Conservation (phyloP, 2,888 invertebrate species). For the Parasteatoda lunata region DNA sequence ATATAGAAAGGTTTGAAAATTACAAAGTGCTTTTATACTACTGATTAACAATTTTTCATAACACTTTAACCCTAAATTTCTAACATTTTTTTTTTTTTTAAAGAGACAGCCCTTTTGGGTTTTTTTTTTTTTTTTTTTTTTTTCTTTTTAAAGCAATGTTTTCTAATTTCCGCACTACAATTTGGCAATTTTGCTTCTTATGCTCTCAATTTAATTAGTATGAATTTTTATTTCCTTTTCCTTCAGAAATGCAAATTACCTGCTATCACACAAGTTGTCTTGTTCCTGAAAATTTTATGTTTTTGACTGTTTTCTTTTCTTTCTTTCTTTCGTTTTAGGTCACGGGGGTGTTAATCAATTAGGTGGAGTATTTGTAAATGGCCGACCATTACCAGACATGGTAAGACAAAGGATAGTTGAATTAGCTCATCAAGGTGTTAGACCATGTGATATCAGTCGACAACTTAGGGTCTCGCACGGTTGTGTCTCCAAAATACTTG, state of each 20-base stretch:
- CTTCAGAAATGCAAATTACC: background rate
- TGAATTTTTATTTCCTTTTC: background rate
- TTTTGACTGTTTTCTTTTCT: background rate
- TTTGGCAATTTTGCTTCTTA: too few species aligned
- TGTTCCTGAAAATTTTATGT: background rate
- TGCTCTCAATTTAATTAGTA: too few species aligned
- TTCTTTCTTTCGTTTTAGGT: slow-evolving; percentile 73
- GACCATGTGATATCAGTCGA: slow-evolving; percentile 79
- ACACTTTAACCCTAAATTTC: too few species aligned
- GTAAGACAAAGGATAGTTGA: slow-evolving; percentile 78
- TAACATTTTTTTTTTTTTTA: too few species aligned
- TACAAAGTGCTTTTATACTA: too few species aligned
- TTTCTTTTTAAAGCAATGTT: too few species aligned
- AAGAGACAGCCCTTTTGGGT: too few species aligned
- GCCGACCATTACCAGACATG: slow-evolving; percentile 78
- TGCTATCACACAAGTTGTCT: background rate
- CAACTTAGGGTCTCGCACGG: slow-evolving; percentile 79
- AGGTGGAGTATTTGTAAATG: slow-evolving; percentile 79
- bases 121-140: too few species aligned
- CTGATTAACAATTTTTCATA: too few species aligned
- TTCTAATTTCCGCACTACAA: too few species aligned
- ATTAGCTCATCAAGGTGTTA: slow-evolving; percentile 78
- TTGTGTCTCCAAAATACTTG: slow-evolving; percentile 78
- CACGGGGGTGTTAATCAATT: slow-evolving; percentile 79
- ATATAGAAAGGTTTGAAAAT: too few species aligned